A percentile compares a stretch with the other conserved stretches of the same genome.
Evolutionary conservation across 2,113 vertebrate genomes (phyloP).

Genomic region (Chrysemys picta): DNA sequence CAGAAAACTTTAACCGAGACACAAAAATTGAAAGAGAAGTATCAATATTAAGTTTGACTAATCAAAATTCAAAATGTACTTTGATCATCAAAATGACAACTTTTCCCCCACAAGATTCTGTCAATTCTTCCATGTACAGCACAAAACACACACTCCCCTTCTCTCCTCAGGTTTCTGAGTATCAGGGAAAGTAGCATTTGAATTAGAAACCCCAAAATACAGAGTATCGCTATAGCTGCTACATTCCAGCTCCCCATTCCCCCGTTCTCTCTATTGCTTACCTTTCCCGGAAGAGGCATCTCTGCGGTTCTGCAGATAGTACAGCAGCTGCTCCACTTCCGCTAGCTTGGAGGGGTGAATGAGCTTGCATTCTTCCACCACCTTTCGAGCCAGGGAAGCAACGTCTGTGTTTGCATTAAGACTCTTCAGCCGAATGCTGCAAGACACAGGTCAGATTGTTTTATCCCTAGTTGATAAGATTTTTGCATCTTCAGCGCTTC

Average conservation of each 20-base stretch:
- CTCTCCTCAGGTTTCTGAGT: fast-evolving
- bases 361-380: conserved; percentile 96
- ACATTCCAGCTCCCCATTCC: neutral
- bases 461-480: neutral
- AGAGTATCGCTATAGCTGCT: neutral
- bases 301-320: conserved; percentile 94
- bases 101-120: neutral
- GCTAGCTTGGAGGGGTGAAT: conserved; percentile 91
- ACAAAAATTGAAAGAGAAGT: neutral
- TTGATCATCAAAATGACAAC: neutral
- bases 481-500: neutral
- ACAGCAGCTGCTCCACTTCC: conserved; percentile 95
- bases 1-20: neutral
- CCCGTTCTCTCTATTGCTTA: conserved; percentile 12
- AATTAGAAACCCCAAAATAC: neutral
- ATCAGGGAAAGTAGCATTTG: neutral
- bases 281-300: conserved; percentile 81
- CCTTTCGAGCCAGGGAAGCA: conserved; percentile 91
- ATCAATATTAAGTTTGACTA: conserved; percentile 1
- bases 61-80: neutral
- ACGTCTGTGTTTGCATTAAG: conserved; percentile 94
- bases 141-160: neutral
- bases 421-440: conserved; percentile 95
- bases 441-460: conserved; percentile 35
- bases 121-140: neutral